Evolutionary conservation across 2,797 vertebrate genomes (phyloP).

Genomic region (Emys orbicularis): DNA sequence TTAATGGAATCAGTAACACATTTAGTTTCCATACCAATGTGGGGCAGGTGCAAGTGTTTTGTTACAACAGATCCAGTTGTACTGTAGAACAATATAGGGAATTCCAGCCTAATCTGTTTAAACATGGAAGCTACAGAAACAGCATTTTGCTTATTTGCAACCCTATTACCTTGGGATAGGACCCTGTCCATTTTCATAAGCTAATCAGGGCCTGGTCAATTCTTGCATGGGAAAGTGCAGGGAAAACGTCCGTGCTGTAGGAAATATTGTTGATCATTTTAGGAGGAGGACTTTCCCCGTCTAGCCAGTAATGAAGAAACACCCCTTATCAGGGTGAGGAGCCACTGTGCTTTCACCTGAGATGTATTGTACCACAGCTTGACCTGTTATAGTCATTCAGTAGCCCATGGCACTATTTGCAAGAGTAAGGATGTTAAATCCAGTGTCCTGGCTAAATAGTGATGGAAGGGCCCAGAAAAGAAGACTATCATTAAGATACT

Average conservation of each 20-base stretch:
- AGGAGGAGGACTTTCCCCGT: not conserved
- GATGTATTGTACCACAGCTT: not conserved
- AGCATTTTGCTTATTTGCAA: slow-evolving; percentile 25
- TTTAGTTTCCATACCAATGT: slow-evolving; percentile 23
- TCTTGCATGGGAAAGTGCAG: slow-evolving; percentile 16
- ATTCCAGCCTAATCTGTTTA: slow-evolving; percentile 58
- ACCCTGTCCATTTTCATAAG: not conserved
- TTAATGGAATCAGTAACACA: slow-evolving; percentile 42
- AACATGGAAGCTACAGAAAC: slow-evolving; percentile 31
- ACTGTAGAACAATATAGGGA: slow-evolving; percentile 67
- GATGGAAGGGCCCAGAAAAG: not conserved
- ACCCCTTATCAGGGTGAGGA: not conserved
- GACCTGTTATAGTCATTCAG: not conserved
- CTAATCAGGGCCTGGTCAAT: slow-evolving; percentile 10
- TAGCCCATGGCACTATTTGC: not conserved
- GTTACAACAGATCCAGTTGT: slow-evolving; percentile 43
- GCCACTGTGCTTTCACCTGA: not conserved
- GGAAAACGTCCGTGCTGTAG: slow-evolving; percentile 22
- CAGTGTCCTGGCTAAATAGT: rapidly evolving
- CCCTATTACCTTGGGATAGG: not conserved
- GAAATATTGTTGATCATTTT: not conserved
- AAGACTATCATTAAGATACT: not conserved
- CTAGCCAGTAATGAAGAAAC: not conserved
- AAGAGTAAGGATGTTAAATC: not conserved
- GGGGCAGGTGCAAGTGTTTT: slow-evolving; percentile 40